Base-by-base conservation (phyloP, 37 sponge, comb jelly and placozoan genomes). In the Chondrosia reniformis region DNA sequence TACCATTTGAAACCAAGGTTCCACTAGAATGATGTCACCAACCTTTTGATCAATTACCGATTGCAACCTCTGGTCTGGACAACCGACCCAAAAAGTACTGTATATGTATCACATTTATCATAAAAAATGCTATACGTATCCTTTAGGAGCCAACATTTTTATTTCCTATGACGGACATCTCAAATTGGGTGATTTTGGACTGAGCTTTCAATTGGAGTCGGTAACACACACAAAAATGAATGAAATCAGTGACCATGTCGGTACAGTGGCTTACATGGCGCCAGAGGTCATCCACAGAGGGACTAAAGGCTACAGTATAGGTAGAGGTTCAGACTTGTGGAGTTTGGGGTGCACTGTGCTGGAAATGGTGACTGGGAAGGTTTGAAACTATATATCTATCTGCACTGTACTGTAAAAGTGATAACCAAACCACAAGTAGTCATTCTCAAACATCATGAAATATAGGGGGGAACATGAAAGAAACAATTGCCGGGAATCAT, bases 321-420 rank as follows among this genome's bases (percentile, higher is more conserved):
- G 95, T 10, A 45, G 85, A 27, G 82, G 91, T 5, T 75, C 86
- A 61, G 95, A 94, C 77, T 87, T 94, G 36, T 94, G 95, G 95
- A 83, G 85, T 66, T 57, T 94, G 12, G 95, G 92, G 24, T 94
- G 95, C 66, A 92, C 91, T 15, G 77, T 94, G 21, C 80, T 94
- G 46, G 95, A 94, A 63, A 90, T 94, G 92, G 76, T 87, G 9
- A 94, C 95, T 46, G 86, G 95, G 10, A 94, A 90, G 83, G 93
- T 88, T 24, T 28, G 82, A 55, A 8, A 3, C 1, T 39, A 49
- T 28, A 37, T n/a, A n/a, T n/a, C n/a, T n/a, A n/a, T n/a, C n/a
- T n/a, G n/a, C n/a, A n/a, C n/a, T n/a, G n/a, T n/a, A n/a, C n/a
- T n/a, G n/a, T n/a, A n/a, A n/a, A n/a, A n/a, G n/a, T n/a, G n/a